Evolutionary conservation across 1,140 invertebrate genomes (phyloP).

Genomic region (Musca domestica): DNA sequence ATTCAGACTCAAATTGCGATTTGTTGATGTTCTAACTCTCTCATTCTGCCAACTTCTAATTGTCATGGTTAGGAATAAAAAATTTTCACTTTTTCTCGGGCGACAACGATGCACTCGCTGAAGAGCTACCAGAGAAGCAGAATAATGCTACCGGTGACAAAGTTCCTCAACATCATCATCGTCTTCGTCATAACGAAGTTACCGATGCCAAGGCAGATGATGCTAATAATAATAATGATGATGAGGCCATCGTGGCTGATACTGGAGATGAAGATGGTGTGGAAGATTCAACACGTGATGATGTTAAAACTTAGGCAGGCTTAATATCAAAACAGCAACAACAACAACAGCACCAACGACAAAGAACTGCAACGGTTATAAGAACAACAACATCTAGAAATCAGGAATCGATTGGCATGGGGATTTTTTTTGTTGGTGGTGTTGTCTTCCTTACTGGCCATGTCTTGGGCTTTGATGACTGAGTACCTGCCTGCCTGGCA

Average conservation of each 20-base stretch:
- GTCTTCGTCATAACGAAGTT: too few relatives aligned
- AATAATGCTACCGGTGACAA: too few relatives aligned
- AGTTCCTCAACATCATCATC: too few relatives aligned
- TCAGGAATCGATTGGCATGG: not conserved
- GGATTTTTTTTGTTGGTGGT: not conserved
- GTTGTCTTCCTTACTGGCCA: conserved; percentile 5
- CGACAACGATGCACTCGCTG: too few relatives aligned
- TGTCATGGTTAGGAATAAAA: too few relatives aligned
- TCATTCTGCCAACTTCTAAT: too few relatives aligned
- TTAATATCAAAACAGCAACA: not conserved
- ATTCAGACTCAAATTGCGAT: too few relatives aligned
- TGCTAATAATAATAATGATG: not conserved
- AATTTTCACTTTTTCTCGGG: too few relatives aligned
- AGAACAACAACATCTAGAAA: not conserved
- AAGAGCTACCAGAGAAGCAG: too few relatives aligned
- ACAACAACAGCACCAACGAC: not conserved
- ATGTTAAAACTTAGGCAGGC: conserved; percentile 15
- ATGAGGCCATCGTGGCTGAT: not conserved
- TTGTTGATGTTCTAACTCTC: too few relatives aligned
- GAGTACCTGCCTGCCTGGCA: not conserved
- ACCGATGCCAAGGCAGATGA: not conserved
- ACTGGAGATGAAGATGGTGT: conserved; percentile 8
- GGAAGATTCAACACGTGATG: conserved; percentile 19
- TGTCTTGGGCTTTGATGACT: conserved; percentile 5
- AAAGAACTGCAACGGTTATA: not conserved